Evolutionary conservation across 2,113 vertebrate species (phyloP).

Genomic region (Gasterosteus aculeatus): DNA sequence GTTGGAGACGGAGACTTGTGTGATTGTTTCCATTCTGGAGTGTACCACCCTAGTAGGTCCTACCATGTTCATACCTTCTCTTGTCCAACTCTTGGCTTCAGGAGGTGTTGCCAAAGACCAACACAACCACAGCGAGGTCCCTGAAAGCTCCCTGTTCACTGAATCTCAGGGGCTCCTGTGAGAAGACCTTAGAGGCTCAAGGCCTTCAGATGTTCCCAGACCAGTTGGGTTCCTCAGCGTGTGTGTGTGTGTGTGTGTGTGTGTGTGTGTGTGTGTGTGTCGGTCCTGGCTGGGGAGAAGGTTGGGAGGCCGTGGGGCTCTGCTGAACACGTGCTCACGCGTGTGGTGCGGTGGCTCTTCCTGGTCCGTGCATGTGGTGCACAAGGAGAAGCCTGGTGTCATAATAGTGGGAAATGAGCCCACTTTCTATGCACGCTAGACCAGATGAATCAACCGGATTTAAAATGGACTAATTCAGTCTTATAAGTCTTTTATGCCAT

Average conservation of each 20-base stretch:
- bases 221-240: neutral
- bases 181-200: too few relatives aligned
- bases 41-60: too few relatives aligned
- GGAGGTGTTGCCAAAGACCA: neutral
- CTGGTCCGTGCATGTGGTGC: neutral
- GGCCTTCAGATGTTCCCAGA: constrained; percentile 18
- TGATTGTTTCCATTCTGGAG: too few relatives aligned
- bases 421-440: neutral
- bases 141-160: too few relatives aligned
- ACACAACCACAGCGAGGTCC: neutral
- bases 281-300: neutral
- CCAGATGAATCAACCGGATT: neutral
- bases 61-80: too few relatives aligned
- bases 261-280: too few relatives aligned
- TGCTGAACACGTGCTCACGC: constrained; percentile 15
- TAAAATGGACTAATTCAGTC: too few relatives aligned
- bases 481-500: neutral
- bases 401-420: neutral
- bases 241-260: too few relatives aligned
- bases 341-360: neutral
- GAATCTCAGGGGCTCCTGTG: too few relatives aligned
- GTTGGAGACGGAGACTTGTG: too few relatives aligned
- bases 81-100: neutral
- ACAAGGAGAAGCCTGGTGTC: neutral
- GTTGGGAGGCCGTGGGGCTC: constrained; percentile 31